A percentile compares a stretch with the other conserved stretches of the same genome.
These are phyloP conservation scores for Merluccius polli DNA, from an alignment of 2,797 vertebrate species.

Conservation along the genomic window DNA sequence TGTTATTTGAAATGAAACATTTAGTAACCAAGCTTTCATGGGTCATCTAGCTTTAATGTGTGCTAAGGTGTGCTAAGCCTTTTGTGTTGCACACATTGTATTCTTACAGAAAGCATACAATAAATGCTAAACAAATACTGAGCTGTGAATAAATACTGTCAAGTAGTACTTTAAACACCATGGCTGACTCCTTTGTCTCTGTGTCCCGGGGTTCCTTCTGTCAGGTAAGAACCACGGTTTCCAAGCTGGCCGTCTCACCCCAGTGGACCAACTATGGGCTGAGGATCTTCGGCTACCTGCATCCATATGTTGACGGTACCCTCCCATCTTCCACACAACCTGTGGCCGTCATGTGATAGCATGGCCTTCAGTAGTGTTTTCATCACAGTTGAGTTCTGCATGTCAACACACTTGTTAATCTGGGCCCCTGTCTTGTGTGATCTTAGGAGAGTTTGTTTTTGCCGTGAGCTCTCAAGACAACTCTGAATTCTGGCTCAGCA, in stretches of 20 bases:
- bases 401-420: background rate
- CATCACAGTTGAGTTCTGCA: background rate
- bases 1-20: background rate
- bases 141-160: background rate
- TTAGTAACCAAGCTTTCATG: background rate
- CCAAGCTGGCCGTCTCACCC: constrained; percentile 86
- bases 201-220: background rate
- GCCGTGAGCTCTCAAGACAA: constrained; percentile 91
- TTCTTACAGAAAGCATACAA: background rate
- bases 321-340: background rate
- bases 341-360: background rate
- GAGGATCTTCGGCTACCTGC: constrained; percentile 93
- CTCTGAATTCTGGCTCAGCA: constrained; percentile 94
- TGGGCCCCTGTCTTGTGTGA: background rate
- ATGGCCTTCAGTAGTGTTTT: background rate
- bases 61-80: background rate
- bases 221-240: constrained; percentile 82
- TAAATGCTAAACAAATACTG: no score
- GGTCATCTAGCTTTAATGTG: no score
- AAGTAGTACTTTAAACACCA: background rate
- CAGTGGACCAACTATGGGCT: constrained; percentile 92
- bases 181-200: background rate
- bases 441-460: constrained; percentile 86
- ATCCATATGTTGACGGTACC: constrained; percentile 81
- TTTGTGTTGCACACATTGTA: background rate